Conservation (phyloP, 92 coral and sea anemone genomes). For the Desmophyllum pertusum region DNA sequence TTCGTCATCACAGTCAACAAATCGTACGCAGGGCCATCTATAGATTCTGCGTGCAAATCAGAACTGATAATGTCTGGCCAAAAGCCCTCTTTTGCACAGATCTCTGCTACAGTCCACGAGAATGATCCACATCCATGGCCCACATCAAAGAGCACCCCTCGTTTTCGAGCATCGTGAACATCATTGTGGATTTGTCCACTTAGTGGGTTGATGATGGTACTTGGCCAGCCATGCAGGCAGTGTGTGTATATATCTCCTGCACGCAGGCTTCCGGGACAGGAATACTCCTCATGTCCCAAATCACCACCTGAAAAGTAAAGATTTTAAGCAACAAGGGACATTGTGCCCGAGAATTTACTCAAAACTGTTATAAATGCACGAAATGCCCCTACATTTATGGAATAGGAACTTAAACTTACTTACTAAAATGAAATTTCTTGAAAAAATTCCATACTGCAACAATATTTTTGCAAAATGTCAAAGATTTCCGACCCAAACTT, state of each 20-base stretch:
- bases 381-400: no score
- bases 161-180: conserved; percentile 61
- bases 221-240: conserved; percentile 63
- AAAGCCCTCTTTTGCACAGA: conserved; percentile 77
- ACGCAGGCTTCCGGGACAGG: conserved; percentile 85
- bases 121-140: conserved; percentile 94
- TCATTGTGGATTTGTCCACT: conserved; percentile 49
- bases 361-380: no score
- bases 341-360: no score
- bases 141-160: conserved; percentile 86
- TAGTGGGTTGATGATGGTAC: conserved; percentile 61
- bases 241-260: conserved; percentile 89
- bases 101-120: conserved; percentile 92
- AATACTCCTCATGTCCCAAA: conserved; percentile 47
- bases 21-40: conserved; percentile 82
- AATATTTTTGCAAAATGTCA: no score
- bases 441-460: no score
- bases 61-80: conserved; percentile 89
- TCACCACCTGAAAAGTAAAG: not conserved
- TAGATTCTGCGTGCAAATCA: conserved; percentile 71
- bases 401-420: no score
- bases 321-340: no score
- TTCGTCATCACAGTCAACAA: conserved; percentile 81
- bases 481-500: no score
- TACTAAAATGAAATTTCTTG: no score